Base-by-base conservation (phyloP, 2,888 invertebrate species). In the Keiferia lycopersicella region DNA sequence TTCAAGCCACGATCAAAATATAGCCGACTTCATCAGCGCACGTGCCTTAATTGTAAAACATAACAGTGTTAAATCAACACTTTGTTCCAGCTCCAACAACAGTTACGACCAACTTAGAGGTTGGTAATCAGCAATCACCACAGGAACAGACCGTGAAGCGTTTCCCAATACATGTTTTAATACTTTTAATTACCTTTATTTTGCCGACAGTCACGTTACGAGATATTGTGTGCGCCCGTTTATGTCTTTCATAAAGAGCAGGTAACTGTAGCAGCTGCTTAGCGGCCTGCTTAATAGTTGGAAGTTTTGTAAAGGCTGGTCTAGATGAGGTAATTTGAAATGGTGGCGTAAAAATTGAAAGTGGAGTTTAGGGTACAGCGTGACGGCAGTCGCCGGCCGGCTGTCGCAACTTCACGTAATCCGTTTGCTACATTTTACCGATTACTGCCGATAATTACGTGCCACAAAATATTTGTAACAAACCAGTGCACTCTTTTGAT, bases 291-390 rank as follows among this genome's bases (percentile, higher is more conserved):
- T 4, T 8, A 8, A 26, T 59, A 26, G 41, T 26, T 59, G 22
- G 20, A 39, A 16, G 22, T 22, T 63, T 63, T 57, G 8, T 18
- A 48, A 63, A 63, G n/a, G 30, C 26, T 41, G 56, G 41, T 41
- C 57, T 18, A 41, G 51, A 62, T 62, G 62, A 57, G 22, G 63
- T 63, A 63, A 63, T 63, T 51, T 38, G 51, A 63, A 63, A 51
- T 48, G 51, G 70, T 75, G 72, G 73, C 75, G 78, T 71, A 78
- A 81, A 78, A 74, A 77, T 71, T 64, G 72, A 76, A 75, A 78
- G 76, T 72, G 69, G 69, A 70, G 66, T 66, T 66, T 66, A 68
- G 68, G 67, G 67, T 65, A 30, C 38, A 69, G 71, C 69, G 75
- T 73, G 77, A 77, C 71, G 63, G 39, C 61, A 73, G 63, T 66